Base-by-base conservation (phyloP, 2,888 invertebrate genomes). In the Ochropleura leucogaster region DNA sequence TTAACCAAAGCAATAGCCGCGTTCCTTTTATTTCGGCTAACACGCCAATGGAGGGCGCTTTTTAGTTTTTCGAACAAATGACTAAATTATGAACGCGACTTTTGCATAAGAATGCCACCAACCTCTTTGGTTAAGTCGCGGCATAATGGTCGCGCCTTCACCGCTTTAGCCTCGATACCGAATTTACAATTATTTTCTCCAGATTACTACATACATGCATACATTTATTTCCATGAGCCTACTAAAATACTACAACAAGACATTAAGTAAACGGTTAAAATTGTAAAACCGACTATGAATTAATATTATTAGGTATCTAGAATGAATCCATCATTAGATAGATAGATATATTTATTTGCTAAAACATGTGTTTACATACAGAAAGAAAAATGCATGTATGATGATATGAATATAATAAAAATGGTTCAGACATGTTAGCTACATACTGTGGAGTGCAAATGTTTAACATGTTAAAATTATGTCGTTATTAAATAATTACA, bases 221-320 rank as follows among this genome's bases (percentile, higher is more conserved):
- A 57, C 55, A 20, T 55, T 46, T 70, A 57, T 42, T 44, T 57
- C 55, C 14, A 55, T 76, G 55, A 63, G 55, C 40, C 55, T 78
- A 57, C 18, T 55, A 44, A 47, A 60, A 67, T 42, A 68, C 47
- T 49, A 72, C 46, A 42, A 40, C 57, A 68, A 14, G n/a, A 47
- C 14, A 55, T 40, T 42, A n/a, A 18, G 42, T 68, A 59, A 14
- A 49, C 6, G 14, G 40, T 49, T 47, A 1, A 40, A 64, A 47
- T 55, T 65, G 42, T 40, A 30, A 40, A 55, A 47, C 40, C 47
- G 16, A n/a, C 40, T 20, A 12, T 67, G 4, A 55, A 66, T 66
- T 40, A 46, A 16, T n/a, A 67, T 42, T 65, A 42, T 10, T 18
- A 42, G 6, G 60, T 60, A n/a, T 60, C 18, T 40, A 5, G 18